Evolutionary conservation across 2,113 vertebrate genomes (phyloP), one percentile per base, ranked within the genome.

Genomic region (Heterotis niloticus): DNA sequence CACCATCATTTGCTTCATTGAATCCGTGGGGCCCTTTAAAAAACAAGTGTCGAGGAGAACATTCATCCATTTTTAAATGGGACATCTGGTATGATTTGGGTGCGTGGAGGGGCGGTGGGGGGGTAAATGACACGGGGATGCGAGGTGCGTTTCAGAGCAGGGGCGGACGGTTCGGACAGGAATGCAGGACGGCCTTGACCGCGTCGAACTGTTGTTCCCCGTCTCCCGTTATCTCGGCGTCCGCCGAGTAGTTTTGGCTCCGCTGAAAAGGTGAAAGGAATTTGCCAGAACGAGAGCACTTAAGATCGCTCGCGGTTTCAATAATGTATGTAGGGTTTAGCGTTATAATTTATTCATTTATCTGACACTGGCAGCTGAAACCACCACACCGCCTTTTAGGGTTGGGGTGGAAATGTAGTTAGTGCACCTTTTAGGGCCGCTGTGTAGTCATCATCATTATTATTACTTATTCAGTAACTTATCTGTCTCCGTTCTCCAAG

Each of bases 141-240:
- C 34, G 34, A 44, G 34, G 34, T 44, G 34, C 34, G 34, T 44
- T 44, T 44, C 34, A 7, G 3, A 62, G 83, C 7, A 85, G 72
- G 81, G 72, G 26, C 84, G 24, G 85, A 14, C 82, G 85, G 12
- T 29, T 82, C 80, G 84, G 85, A 88, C 92, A 94, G 88, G 94
- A 97, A 96, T 96, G 93, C 88, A 87, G 89, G 93, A 91, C 92
- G 96, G 95, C 96, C 95, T 98, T 96, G 94, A 94, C 91, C 92
- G 90, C 91, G 91, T 94, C 90, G 90, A 94, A 95, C 89, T 90
- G 91, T 91, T 95, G 91, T 92, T 94, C 93, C 91, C 90, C 92
- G 91, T 86, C 90, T 91, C 89, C 78, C 54, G 89, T 93, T 94
- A 94, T 95, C 94, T 94, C 87, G 69, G 86, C 85, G 79, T 79